phyloP scores from a whole-genome alignment of 1,140 invertebrate genomes.

The Tenebrio molitor region DNA sequence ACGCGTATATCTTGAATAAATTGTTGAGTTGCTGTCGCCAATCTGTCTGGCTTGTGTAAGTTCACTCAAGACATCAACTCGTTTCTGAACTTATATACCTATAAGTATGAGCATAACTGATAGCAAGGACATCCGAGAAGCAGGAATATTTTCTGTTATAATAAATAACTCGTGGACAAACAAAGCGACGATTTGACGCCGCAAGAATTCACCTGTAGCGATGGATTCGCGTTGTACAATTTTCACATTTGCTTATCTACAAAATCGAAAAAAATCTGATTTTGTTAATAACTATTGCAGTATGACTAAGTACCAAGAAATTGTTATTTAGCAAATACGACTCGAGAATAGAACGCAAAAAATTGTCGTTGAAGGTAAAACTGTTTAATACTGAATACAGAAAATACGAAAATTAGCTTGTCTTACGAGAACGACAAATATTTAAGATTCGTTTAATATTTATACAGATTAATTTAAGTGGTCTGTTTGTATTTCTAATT shows the following conservation, averaged over 20 bases:
- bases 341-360: not conserved
- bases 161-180: not conserved
- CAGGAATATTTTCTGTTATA: constrained; percentile 1
- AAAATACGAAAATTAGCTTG: too few relatives aligned
- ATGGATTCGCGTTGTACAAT: not conserved
- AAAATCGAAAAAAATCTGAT: too few relatives aligned
- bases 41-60: constrained; percentile 49
- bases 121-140: constrained; percentile 47
- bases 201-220: not conserved
- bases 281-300: not conserved
- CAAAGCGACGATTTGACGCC: too few relatives aligned
- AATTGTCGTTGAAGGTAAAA: not conserved
- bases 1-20: too few relatives aligned
- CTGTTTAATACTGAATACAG: not conserved
- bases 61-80: constrained; percentile 47
- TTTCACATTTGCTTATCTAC: not conserved
- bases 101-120: constrained; percentile 48
- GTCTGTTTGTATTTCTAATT: too few relatives aligned
- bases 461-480: too few relatives aligned
- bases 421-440: too few relatives aligned
- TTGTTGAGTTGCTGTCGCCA: constrained; percentile 52
- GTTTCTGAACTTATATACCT: constrained; percentile 54
- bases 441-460: too few relatives aligned
- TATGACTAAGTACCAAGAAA: too few relatives aligned
- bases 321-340: too few relatives aligned